Conservation (phyloP, 1,140 invertebrate genomes). For the Holotrichia oblita region DNA sequence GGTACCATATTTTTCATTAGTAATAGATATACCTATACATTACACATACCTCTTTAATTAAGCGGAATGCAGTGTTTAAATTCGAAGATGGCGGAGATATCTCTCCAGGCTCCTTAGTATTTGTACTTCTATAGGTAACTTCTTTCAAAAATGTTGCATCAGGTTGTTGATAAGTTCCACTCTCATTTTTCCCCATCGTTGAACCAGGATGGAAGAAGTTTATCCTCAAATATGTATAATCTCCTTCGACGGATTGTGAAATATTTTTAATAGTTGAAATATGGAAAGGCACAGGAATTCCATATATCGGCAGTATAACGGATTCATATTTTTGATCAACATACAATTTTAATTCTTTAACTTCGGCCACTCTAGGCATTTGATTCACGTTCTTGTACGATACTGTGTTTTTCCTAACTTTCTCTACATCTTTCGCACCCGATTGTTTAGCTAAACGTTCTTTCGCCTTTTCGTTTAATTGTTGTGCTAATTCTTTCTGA, state of each 20-base stretch:
- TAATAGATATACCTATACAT: neutral
- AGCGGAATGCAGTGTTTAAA: slow-evolving; percentile 93
- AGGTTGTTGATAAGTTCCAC: slow-evolving; percentile 88
- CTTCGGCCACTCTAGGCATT: slow-evolving; percentile 93
- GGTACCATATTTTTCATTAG: too few species aligned
- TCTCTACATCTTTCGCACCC: slow-evolving; percentile 87
- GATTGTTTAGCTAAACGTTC: slow-evolving; percentile 89
- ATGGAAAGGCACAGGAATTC: slow-evolving; percentile 96
- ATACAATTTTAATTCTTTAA: slow-evolving; percentile 93
- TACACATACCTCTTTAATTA: slow-evolving; percentile 97
- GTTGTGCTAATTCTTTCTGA: slow-evolving; percentile 92
- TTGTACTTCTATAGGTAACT: slow-evolving; percentile 98
- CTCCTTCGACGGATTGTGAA: slow-evolving; percentile 97
- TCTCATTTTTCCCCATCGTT: slow-evolving; percentile 92
- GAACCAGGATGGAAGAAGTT: slow-evolving; percentile 99
- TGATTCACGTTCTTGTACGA: slow-evolving; percentile 94
- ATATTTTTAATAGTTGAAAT: slow-evolving; percentile 99
- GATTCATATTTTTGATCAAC: slow-evolving; percentile 98
- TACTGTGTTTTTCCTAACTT: slow-evolving; percentile 91
- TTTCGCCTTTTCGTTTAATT: slow-evolving; percentile 92
- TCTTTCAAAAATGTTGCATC: slow-evolving; percentile 98
- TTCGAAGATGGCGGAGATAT: slow-evolving; percentile 94
- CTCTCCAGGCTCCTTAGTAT: slow-evolving; percentile 98
- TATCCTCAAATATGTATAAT: slow-evolving; percentile 98
- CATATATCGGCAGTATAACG: slow-evolving; percentile 96